Evolutionary conservation across 2,113 vertebrate species (phyloP), one percentile per base, ranked within the genome.

Genomic region (Eulacestoma nigropectus): DNA sequence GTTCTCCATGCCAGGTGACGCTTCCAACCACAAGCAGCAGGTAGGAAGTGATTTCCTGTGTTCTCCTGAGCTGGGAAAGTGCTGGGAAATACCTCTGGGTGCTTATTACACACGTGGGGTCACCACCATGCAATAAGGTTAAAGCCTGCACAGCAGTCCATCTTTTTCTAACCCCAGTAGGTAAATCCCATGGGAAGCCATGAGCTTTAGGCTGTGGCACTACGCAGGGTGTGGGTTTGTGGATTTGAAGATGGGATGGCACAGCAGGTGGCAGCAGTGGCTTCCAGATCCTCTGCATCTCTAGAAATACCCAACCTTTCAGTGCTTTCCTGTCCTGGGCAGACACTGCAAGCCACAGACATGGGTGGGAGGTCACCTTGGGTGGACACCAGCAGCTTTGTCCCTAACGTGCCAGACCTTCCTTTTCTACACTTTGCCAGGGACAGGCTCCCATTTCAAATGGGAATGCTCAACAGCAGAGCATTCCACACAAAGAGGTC

Each of bases 251-350:
- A 67, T 5, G 22, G 47, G 85, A 52, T 7, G 30, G 23, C 70
- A 74, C 87, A 83, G 89, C 70, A 95, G 78, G 72, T 91, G 78
- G 75, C 85, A 96, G 78, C 84, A 94, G 55, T 63, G 75, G 9
- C 53, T 85, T 80, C 37, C 49, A 90, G 42, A 65, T 2, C 41
- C 35, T 44, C 41, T 52, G 35, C 22, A 16, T 39, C 32, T 27
- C 19, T 19, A 32, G 41, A 65, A 57, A 35, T 25, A 27, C 8
- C 5, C 4, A 2, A 7, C 26, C 18, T 46, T 49, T 41, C 1
- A 0, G 37, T 1, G 1, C 4, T 42, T 39, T 12, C 44, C 63
- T 64, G 41, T 41, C 55, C 41, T 30, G 53, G 44, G 30, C 49
- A 74, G 50, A 7, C 53, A 1, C 32, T 86, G 80, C 14, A 47